phyloP scores from a whole-genome alignment of 2,113 vertebrate genomes.

The Hyaena hyaena region DNA sequence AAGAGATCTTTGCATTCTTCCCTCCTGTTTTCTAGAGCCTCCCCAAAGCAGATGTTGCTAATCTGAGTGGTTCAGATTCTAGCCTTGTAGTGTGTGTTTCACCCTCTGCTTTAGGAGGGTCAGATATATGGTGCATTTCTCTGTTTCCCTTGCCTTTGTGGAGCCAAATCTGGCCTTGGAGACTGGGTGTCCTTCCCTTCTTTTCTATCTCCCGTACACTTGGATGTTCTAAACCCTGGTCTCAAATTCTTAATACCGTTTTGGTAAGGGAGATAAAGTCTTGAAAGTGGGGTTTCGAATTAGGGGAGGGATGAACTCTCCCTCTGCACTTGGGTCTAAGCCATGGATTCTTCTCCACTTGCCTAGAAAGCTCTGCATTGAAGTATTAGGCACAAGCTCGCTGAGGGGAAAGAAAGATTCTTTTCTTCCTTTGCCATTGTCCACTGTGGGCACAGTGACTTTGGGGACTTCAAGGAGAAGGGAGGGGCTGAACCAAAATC shows the following conservation, averaged over 20 bases:
- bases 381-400: not conserved
- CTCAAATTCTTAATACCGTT: not conserved
- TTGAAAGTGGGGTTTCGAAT: not conserved
- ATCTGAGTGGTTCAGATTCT: not conserved
- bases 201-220: not conserved
- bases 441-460: not conserved
- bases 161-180: not conserved
- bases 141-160: not conserved
- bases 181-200: not conserved
- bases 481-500: not conserved
- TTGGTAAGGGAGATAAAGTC: not conserved
- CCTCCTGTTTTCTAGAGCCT: not conserved
- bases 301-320: not conserved
- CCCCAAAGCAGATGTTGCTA: not conserved
- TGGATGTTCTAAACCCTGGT: not conserved
- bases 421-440: not conserved
- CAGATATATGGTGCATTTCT: not conserved
- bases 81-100: not conserved
- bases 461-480: not conserved
- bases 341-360: not conserved
- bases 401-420: constrained; percentile 5
- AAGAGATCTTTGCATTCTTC: not conserved
- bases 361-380: not conserved
- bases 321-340: not conserved
- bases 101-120: not conserved